Evolutionary conservation across 2,888 invertebrate species (phyloP).

Genomic region (Altica lythri): DNA sequence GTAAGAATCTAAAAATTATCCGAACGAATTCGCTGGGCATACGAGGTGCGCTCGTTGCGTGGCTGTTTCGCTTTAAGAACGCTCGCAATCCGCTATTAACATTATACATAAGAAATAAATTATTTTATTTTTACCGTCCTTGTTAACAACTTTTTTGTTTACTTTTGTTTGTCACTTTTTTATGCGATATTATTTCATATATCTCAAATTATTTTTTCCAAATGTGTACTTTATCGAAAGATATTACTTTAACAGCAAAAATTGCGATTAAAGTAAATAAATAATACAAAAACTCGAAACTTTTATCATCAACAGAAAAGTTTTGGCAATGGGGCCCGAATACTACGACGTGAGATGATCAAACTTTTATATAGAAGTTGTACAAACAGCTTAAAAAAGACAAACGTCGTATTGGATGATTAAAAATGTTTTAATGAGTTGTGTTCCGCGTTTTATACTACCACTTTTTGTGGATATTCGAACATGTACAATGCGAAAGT

Average conservation of each 20-base stretch:
- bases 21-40: too few species aligned
- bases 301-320: constrained; percentile 23
- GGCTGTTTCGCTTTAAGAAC: too few species aligned
- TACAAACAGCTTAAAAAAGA: constrained; percentile 23
- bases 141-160: too few species aligned
- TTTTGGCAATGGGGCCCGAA: constrained; percentile 7
- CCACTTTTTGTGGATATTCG: not conserved
- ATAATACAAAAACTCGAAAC: constrained; percentile 17
- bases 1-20: too few species aligned
- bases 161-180: too few species aligned
- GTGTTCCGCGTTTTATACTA: not conserved
- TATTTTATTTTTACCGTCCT: too few species aligned
- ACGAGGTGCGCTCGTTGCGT: too few species aligned
- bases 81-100: too few species aligned
- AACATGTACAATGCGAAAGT: not conserved
- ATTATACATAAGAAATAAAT: too few species aligned
- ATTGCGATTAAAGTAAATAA: constrained; percentile 23
- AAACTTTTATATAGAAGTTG: constrained; percentile 26
- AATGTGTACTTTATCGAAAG: too few species aligned
- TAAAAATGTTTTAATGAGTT: constrained; percentile 27
- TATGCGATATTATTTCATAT: too few species aligned
- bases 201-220: too few species aligned
- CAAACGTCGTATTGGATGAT: constrained; percentile 20
- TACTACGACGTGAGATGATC: constrained; percentile 15
- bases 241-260: constrained; percentile 11